Conservation (phyloP, 2,797 vertebrate genomes). For the Paedocypris micromegethes region DNA sequence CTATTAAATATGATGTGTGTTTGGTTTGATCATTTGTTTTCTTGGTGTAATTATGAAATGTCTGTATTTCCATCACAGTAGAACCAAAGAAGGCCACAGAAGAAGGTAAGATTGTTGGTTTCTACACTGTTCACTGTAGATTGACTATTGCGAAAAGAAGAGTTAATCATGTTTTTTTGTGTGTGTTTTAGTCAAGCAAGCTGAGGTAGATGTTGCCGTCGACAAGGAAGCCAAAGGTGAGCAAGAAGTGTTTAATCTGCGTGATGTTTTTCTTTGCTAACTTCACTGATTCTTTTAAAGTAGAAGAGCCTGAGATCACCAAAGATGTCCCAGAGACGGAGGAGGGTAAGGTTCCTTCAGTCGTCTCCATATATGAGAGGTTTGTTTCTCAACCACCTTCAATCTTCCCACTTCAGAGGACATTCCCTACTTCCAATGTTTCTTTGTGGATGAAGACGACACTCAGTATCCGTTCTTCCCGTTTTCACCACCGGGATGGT, state of each 20-base stretch:
- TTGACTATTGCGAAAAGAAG: neutral
- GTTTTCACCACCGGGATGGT: slow-evolving; percentile 71
- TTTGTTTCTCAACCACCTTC: neutral
- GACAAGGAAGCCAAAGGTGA: slow-evolving; percentile 60
- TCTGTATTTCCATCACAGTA: neutral
- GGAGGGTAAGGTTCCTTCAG: slow-evolving; percentile 56
- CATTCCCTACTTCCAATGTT: slow-evolving; percentile 91
- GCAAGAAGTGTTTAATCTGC: neutral
- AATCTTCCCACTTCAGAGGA: slow-evolving; percentile 67
- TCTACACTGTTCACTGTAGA: neutral
- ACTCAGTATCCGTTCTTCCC: slow-evolving; percentile 83
- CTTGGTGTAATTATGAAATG: too few relatives aligned
- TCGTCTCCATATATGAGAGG: neutral
- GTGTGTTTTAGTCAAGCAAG: slow-evolving; percentile 51
- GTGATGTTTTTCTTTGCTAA: neutral
- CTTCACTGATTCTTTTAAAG: slow-evolving; percentile 24
- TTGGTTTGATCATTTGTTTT: too few relatives aligned
- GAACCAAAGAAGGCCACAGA: slow-evolving; percentile 33
- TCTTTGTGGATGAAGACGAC: slow-evolving; percentile 89
- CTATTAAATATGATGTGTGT: too few relatives aligned
- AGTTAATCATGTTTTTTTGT: neutral
- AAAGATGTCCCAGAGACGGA: slow-evolving; percentile 53
- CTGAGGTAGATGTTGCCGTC: slow-evolving; percentile 54
- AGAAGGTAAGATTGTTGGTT: slow-evolving; percentile 30
- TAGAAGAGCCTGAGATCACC: slow-evolving; percentile 55